Base-by-base conservation (phyloP, 2,797 vertebrate genomes). In the Gambusia yucatana region DNA sequence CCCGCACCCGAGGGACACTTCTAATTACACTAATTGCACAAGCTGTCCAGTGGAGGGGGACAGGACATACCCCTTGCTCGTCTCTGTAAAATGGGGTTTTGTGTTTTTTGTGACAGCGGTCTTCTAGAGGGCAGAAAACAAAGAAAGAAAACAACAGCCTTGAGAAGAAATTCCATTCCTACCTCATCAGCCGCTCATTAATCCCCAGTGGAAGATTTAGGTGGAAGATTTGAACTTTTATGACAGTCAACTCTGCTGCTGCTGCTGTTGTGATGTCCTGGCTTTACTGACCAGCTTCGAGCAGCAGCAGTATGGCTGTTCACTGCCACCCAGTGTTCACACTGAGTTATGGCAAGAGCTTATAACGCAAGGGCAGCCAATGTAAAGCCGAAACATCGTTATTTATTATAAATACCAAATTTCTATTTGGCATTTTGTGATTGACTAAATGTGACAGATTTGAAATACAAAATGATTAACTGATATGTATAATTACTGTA, bases 271-370 rank as follows among this genome's bases (percentile, higher is more conserved):
- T 59, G 20, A 5, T 69, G 65, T 46, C 67, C 67, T 28, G 43
- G 25, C 25, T 70, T 43, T 8, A 63, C 65, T 69, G 4, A 41
- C 3, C 30, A 36, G 61, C 61, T 36, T 65, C 9, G 2, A 13
- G 39, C 41, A 70, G 41, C 67, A 44, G 41, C 22, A 28, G 0
- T 43, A 6, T 44, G 79, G 76, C 77, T 77, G 33, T 33, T 17
- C 16, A 1, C 77, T 87, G 91, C 92, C 92, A 85, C 82, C 93
- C 85, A 80, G 83, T 91, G 95, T 33, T 61, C 73, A 82, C 6
- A n/a, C 1, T 25, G 59, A 6, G 57, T 75, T 22, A 82, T 1
- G 20, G 36, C 71, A 33, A 36, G 28, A 36, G 7, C 33, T 14
- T 3, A 67, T 67, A 11, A 2, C 0, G 10, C 10, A 10, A 70